Conservation (phyloP, 2,797 vertebrate genomes). For the Steatocranus sp. region DNA sequence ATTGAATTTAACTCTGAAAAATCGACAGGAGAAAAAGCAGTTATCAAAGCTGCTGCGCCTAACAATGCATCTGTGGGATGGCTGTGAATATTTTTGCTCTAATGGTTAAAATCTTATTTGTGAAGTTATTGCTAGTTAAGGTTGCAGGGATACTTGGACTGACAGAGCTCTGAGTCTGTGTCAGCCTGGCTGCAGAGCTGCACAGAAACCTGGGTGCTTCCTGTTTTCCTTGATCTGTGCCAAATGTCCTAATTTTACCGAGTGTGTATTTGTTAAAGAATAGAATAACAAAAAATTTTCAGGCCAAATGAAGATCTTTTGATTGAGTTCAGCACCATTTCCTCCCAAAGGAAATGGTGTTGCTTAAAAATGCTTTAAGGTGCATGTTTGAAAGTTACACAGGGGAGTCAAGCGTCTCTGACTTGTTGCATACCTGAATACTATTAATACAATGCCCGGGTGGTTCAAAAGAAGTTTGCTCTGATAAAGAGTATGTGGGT, state of each 20-base stretch:
- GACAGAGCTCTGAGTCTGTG: background rate
- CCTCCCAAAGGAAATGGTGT: background rate
- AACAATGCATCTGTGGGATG: background rate
- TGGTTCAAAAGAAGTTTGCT: background rate
- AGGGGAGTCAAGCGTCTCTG: background rate
- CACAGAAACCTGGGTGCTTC: background rate
- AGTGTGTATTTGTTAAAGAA: background rate
- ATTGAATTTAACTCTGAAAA: background rate
- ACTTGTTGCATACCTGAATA: background rate
- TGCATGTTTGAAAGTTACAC: background rate
- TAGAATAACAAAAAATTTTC: background rate
- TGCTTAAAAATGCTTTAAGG: background rate
- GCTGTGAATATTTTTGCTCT: background rate
- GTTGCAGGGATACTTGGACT: background rate
- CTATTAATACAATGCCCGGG: background rate
- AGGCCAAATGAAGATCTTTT: background rate
- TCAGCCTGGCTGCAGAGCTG: background rate
- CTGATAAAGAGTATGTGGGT: background rate
- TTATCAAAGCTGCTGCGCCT: background rate
- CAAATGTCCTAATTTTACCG: background rate
- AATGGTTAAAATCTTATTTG: fast-evolving
- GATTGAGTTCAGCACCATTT: background rate
- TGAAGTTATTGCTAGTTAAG: background rate
- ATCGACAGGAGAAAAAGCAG: background rate
- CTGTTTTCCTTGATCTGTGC: background rate